Evolutionary conservation across 2,888 invertebrate genomes (phyloP), one percentile per base, ranked within the genome.

Genomic region (Isotomurus palustris): DNA sequence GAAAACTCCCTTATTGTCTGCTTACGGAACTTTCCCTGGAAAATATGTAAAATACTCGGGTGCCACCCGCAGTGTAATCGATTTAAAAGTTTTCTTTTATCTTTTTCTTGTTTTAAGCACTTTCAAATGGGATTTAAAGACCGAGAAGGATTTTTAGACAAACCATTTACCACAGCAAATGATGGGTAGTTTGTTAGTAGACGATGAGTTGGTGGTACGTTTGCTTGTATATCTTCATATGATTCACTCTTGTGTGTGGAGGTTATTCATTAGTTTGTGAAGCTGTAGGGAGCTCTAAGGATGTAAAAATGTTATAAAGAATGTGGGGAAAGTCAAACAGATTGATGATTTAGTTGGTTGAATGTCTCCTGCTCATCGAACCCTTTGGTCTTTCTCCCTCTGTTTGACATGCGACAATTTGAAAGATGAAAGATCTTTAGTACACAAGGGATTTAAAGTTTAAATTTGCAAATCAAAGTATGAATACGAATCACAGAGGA

Each of bases 391-490:
- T 40, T n/a, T 17, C 6, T 43, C 21, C 24, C 14, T 22, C 24
- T 43, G 24, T 43, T 43, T 43, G 36, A 24, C 4, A 36, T 29
- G 38, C 19, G 50, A 50, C 38, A 50, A 50, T 50, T 50, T 36
- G 17, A 50, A 38, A 50, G 50, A 50, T 50, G 50, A 50, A 50
- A 50, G 50, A 40, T 50, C 50, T 38, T 36, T 10, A 38, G 50
- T 40, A 14, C 50, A 38, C 50, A 38, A 25, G 50, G 40, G 50
- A 50, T 35, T 50, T 50, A 27, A 38, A 43, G n/a, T 50, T 50
- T 50, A 38, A 50, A 50, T 50, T 50, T 50, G 50, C 50, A 50
- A 50, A 50, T 50, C 50, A 50, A 27, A 22, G 38, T 14, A 10
- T 36, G 50, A 38, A 50, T 38, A n/a, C 24, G 50, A 50, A 49